phyloP scores from a whole-genome alignment of 2,888 invertebrate species.

The Lepidochrysops patricia region DNA sequence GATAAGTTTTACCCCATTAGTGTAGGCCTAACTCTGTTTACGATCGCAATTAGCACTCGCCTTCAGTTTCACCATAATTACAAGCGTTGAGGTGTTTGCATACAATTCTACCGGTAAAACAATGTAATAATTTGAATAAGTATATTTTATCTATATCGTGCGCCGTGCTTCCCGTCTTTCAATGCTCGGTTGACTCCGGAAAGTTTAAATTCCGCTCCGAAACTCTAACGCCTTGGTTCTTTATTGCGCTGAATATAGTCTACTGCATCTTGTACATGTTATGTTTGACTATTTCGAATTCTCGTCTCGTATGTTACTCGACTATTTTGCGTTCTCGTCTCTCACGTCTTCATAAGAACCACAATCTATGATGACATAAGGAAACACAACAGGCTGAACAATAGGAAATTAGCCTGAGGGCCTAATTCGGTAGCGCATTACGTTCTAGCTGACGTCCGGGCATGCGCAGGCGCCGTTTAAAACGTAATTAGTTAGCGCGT shows the following conservation, averaged over 20 bases:
- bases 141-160: neutral
- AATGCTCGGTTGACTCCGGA: neutral
- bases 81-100: conserved; percentile 2
- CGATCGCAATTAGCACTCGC: conserved; percentile 12
- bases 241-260: too few relatives aligned
- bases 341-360: neutral
- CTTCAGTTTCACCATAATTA: conserved; percentile 2
- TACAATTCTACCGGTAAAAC: neutral
- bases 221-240: too few relatives aligned
- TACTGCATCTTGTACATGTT: too few relatives aligned
- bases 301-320: too few relatives aligned
- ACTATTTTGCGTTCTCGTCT: too few relatives aligned
- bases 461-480: conserved; percentile 34
- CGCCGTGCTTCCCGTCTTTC: neutral
- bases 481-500: conserved; percentile 43
- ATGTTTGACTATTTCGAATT: too few relatives aligned
- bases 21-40: conserved; percentile 21
- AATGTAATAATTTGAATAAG: neutral
- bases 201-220: neutral
- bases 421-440: conserved; percentile 25
- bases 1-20: conserved; percentile 15
- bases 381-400: neutral
- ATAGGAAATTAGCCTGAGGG: neutral
- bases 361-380: neutral
- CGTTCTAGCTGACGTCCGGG: conserved; percentile 17